Evolutionary conservation across 2,113 vertebrate genomes (phyloP), one percentile per base, ranked within the genome.

Genomic region (Tylochromis polylepis): DNA sequence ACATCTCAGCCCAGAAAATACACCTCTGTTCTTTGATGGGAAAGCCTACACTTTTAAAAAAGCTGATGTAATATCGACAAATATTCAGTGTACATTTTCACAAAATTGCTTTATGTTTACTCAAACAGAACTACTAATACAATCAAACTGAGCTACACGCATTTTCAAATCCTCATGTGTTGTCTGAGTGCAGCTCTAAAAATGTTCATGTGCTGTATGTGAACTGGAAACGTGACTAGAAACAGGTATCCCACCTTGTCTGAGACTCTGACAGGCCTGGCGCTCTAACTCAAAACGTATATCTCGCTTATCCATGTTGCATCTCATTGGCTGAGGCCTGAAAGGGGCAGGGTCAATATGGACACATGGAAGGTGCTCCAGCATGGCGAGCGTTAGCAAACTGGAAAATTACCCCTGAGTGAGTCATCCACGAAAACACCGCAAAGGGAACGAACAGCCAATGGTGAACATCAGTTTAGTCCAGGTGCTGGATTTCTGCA

Each of bases 191-290:
- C 24, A 12, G 11, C 22, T 59, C 15, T 60, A 29, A 36, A 53
- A 29, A 7, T 62, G 55, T 16, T 11, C 5, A 62, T 55, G 38
- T 18, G 11, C 4, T 27, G n/a, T 11, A 29, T 1, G 24, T 62
- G 79, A 62, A 46, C 8, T 38, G 29, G 55, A 57, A 31, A 10
- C 29, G 11, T 34, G 51, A 86, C 59, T 56, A 20, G 60, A 36
- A 55, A 67, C 80, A 91, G 80, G 79, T 86, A 36, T 65, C 95
- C 82, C 94, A 96, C 96, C 95, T 96, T 96, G 89, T 89, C 94
- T 93, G 81, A 96, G 92, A 82, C 93, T 95, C 85, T 95, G 92
- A 84, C 94, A 96, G 60, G 94, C 95, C 83, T 87, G 93, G 41
- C 94, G 93, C 80, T 94, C 90, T 58, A 95, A 88, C 86, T 93